Conservation (phyloP, 2,797 vertebrate genomes). For the Cossypha polioptera region DNA sequence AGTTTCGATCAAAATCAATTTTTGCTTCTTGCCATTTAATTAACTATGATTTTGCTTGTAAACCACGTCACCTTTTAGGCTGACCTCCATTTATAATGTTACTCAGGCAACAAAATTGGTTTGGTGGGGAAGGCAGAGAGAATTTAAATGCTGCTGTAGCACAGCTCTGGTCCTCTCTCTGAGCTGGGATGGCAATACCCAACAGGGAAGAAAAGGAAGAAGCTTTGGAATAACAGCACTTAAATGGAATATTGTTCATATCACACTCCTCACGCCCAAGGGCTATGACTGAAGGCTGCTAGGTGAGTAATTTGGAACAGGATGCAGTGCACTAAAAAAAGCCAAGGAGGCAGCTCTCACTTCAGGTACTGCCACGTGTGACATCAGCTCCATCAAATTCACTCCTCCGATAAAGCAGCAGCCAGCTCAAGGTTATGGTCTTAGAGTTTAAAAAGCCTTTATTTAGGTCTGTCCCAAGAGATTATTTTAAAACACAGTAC, state of each 20-base stretch:
- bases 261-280: not conserved
- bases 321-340: slow-evolving; percentile 3
- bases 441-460: slow-evolving; percentile 51
- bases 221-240: not conserved
- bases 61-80: slow-evolving; percentile 36
- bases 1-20: slow-evolving; percentile 39
- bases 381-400: slow-evolving; percentile 21
- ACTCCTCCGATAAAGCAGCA: not conserved
- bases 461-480: slow-evolving; percentile 50
- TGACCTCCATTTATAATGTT: slow-evolving; percentile 49
- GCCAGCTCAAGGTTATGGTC: slow-evolving; percentile 54
- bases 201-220: not conserved
- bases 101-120: slow-evolving; percentile 32
- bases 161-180: not conserved
- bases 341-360: not conserved
- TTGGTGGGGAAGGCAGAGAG: not conserved
- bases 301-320: slow-evolving; percentile 1
- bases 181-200: not conserved
- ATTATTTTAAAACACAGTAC: slow-evolving; percentile 66
- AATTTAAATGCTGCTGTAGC: not conserved
- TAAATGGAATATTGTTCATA: not conserved
- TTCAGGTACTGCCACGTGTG: slow-evolving; percentile 2
- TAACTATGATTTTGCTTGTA: slow-evolving; percentile 57
- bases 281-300: not conserved
- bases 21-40: slow-evolving; percentile 55